A percentile compares a stretch with the other conserved stretches of the same genome.
Conservation (phyloP, 1,140 invertebrate species). For the Palaemon carinicauda region DNA sequence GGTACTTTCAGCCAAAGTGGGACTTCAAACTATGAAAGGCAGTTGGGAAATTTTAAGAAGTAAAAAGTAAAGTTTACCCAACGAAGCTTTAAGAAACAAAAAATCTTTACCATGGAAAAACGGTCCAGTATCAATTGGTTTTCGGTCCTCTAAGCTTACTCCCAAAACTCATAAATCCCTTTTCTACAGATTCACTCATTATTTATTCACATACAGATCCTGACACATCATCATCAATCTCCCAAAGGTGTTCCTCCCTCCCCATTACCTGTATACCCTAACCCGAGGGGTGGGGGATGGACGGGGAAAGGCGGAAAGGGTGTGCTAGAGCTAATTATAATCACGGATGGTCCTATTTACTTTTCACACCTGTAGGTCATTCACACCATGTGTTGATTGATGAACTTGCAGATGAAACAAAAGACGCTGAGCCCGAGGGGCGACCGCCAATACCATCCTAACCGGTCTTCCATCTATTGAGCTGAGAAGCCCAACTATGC, state of each 20-base stretch:
- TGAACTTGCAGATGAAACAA: conserved; percentile 29
- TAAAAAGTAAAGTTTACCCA: no score
- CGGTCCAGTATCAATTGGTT: no score
- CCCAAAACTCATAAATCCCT: no score
- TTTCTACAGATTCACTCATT: no score
- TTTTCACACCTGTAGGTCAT: conserved; percentile 38
- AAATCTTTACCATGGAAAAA: no score
- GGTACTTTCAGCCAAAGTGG: no score
- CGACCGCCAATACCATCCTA: conserved; percentile 25
- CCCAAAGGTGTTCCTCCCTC: not conserved
- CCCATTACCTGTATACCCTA: not conserved
- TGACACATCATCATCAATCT: not conserved
- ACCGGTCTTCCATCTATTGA: conserved; percentile 29
- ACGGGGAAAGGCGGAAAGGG: not conserved
- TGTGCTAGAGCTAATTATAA: conserved; percentile 12
- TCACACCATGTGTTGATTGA: conserved; percentile 24
- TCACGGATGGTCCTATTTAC: conserved; percentile 32
- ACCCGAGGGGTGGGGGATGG: not conserved
- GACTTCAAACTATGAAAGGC: no score
- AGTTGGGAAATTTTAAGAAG: no score
- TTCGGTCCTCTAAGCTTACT: no score
- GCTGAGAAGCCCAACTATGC: not conserved
- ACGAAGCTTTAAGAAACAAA: no score
- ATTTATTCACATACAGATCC: not conserved
- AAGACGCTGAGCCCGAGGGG: not conserved